Conservation (phyloP, 2,797 vertebrate genomes). For the Oreochromis grahami region DNA sequence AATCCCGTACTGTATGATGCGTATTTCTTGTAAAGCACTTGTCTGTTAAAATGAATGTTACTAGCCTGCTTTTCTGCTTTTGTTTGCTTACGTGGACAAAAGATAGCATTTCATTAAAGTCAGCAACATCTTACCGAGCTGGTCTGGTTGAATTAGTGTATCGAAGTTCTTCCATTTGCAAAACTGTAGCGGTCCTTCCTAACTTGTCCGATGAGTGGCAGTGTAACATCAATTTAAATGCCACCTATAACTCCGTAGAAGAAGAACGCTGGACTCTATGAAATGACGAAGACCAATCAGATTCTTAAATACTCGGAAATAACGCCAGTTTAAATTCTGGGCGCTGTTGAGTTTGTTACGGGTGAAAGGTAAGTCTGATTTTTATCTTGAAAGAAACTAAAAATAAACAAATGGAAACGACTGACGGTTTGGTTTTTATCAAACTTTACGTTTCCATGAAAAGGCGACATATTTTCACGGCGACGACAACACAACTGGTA, state of each 20-base stretch:
- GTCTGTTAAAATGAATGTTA: background rate
- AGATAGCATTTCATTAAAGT: background rate
- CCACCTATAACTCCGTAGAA: background rate
- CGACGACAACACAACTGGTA: fast-evolving
- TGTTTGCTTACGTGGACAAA: background rate
- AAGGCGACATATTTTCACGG: background rate
- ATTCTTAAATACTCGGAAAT: background rate
- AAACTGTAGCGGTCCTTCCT: background rate
- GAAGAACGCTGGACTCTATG: background rate
- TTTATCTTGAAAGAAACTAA: background rate
- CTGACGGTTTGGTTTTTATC: background rate
- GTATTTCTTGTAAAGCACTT: background rate
- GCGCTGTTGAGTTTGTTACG: background rate
- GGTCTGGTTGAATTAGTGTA: too few relatives aligned
- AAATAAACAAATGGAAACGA: background rate
- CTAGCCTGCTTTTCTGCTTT: background rate
- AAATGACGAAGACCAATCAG: constrained; percentile 38
- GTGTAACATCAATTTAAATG: background rate
- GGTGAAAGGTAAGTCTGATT: background rate
- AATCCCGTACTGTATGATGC: background rate
- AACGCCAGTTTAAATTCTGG: constrained; percentile 45
- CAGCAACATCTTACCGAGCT: background rate
- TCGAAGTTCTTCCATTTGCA: background rate
- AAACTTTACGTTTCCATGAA: too few relatives aligned
- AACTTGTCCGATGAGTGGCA: background rate